Evolutionary conservation across 2,888 invertebrate genomes (phyloP).

Genomic region (Calliopum simillimum): DNA sequence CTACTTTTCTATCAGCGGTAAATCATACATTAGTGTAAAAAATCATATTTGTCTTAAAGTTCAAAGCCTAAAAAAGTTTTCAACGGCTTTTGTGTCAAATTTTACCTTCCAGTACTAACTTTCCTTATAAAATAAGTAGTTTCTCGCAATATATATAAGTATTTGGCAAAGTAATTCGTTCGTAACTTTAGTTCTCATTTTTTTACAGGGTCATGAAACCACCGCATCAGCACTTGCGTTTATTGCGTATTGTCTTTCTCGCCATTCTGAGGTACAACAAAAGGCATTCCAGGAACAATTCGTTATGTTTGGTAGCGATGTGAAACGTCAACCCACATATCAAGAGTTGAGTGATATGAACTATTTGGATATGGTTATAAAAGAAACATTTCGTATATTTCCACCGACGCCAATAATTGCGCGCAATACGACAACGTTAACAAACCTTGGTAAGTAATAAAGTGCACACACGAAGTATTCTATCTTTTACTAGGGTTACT

Average conservation of each 20-base stretch:
- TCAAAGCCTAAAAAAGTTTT: no score
- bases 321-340: slow-evolving; percentile 49
- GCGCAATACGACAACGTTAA: slow-evolving; percentile 46
- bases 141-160: no score
- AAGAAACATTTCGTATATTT: slow-evolving; percentile 57
- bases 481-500: no score
- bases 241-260: slow-evolving; percentile 69
- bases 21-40: no score
- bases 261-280: slow-evolving; percentile 68
- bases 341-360: slow-evolving; percentile 55
- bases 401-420: slow-evolving; percentile 60
- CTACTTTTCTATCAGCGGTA: slow-evolving; percentile 59
- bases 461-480: not conserved
- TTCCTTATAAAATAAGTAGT: no score
- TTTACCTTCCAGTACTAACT: no score
- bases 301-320: slow-evolving; percentile 64
- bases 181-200: not conserved
- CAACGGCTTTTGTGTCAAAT: no score
- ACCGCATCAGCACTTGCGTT: slow-evolving; percentile 71
- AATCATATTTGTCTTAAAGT: no score
- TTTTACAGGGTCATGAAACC: slow-evolving; percentile 71
- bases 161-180: not conserved
- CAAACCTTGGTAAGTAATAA: slow-evolving; percentile 53
- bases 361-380: slow-evolving; percentile 58
- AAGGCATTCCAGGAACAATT: slow-evolving; percentile 68